Conservation (phyloP, 2,113 vertebrate species). For the Halichoeres trimaculatus region DNA sequence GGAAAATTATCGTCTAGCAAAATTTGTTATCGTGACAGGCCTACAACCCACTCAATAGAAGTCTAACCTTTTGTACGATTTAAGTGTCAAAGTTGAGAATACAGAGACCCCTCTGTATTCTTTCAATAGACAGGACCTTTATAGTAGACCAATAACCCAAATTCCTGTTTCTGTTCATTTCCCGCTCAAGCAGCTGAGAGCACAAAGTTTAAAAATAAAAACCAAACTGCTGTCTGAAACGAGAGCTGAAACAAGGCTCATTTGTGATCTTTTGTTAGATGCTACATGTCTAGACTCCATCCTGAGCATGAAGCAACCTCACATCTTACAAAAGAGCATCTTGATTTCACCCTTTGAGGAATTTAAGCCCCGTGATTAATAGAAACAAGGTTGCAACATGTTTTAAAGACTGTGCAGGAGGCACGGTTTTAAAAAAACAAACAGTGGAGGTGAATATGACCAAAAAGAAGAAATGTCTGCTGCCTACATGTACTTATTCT, state of each 20-base stretch:
- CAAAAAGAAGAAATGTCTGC: constrained; percentile 12
- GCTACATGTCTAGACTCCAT: constrained; percentile 35
- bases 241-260: constrained; percentile 12
- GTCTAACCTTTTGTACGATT: no score
- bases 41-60: no score
- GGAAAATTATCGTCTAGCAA: no score
- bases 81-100: not conserved
- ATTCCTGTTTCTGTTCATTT: constrained; percentile 19
- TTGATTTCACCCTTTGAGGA: constrained; percentile 17
- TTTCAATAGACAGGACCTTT: not conserved
- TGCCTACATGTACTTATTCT: constrained; percentile 94
- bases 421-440: no score
- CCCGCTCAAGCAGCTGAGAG: constrained; percentile 46
- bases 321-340: not conserved
- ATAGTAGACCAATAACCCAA: constrained; percentile 33
- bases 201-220: constrained; percentile 13
- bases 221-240: constrained; percentile 21
- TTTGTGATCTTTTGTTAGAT: constrained; percentile 1
- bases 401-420: not conserved
- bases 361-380: constrained; percentile 5
- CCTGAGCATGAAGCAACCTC: constrained; percentile 21
- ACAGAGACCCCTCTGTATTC: not conserved
- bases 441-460: not conserved
- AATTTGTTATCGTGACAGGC: no score
- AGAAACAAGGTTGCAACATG: constrained; percentile 22